Evolutionary conservation across 1,140 invertebrate genomes (phyloP), one percentile per base, ranked within the genome.

Genomic region (Drosophila equinoxialis): DNA sequence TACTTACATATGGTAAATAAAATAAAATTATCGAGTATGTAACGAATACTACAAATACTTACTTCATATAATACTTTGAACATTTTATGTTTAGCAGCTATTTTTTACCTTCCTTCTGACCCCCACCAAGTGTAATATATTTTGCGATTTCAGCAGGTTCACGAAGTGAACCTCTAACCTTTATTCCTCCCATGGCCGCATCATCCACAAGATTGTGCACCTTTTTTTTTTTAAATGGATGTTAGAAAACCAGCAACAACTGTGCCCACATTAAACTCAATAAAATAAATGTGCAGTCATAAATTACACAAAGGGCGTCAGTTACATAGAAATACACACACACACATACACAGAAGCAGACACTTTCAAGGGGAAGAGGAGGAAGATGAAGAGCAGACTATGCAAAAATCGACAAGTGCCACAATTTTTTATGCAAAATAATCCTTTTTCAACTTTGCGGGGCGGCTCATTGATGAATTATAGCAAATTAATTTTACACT

Each of bases 401-500:
- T 84, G 76, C 81, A 70, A 84, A 51, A 83, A 83, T 83, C 81
- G 77, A 83, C 81, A 84, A 83, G 77, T 85, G 69, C 77, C 74
- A 80, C 81, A 72, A 77, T 85, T 84, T 85, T 81, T 77, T 84
- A 85, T 84, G 81, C 74, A 71, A 85, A 85, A 85, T 85, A 85
- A 85, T 85, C 78, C 81, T 85, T 85, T 85, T 51, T 51, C 11
- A 67, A 68, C 39, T 48, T 64, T 41, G 61, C 51, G 33, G 35
- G 30, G 30, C 30, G 42, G 64, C 33, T 62, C 65, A 85, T 85
- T 85, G 81, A 85, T 85, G 81, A 85, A 85, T 85, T 85, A 85
- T 85, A 85, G 82, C 78, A 81, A 85, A 85, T 85, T 85, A 85
- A 85, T 85, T 85, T 85, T 85, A 71, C 81, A 85, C 81, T 74